Evolutionary conservation across 1,140 invertebrate species (phyloP).

Genomic region (Oryzaephilus surinamensis): DNA sequence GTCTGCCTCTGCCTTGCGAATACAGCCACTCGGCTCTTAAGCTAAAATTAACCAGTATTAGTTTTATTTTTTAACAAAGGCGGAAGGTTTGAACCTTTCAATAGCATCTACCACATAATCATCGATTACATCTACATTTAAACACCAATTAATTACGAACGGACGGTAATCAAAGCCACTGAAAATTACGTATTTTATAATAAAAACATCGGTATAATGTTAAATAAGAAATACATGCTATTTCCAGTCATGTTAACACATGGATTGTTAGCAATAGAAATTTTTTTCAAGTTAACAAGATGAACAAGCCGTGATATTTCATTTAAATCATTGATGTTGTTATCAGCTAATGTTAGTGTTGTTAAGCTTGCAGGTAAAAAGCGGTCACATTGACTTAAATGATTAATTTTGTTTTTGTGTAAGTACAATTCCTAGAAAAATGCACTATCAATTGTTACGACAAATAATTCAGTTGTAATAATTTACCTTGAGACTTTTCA

Average conservation of each 20-base stretch:
- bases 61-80: neutral
- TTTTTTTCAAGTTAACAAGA: slow-evolving; percentile 61
- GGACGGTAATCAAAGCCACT: slow-evolving; percentile 83
- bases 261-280: slow-evolving; percentile 79
- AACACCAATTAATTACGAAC: slow-evolving; percentile 87
- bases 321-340: slow-evolving; percentile 76
- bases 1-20: slow-evolving; percentile 80
- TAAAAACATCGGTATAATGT: neutral
- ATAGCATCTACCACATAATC: slow-evolving; percentile 79
- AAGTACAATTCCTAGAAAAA: slow-evolving; percentile 67
- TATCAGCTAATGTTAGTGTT: slow-evolving; percentile 71
- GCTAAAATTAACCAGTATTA: slow-evolving; percentile 39
- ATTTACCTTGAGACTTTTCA: slow-evolving; percentile 67
- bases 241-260: slow-evolving; percentile 61
- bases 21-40: slow-evolving; percentile 92
- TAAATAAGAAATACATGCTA: slow-evolving; percentile 56
- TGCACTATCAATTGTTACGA: slow-evolving; percentile 6
- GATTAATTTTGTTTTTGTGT: slow-evolving; percentile 75
- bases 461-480: slow-evolving; percentile 2
- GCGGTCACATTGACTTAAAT: slow-evolving; percentile 68
- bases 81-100: slow-evolving; percentile 54
- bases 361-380: slow-evolving; percentile 66
- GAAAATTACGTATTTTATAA: neutral
- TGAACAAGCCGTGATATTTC: slow-evolving; percentile 73
- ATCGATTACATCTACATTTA: slow-evolving; percentile 77